Percentiles rank a stretch among this genome's conserved stretches.
phyloP scores from a whole-genome alignment of 1,140 invertebrate species.

The Drosophila fuyamai region DNA sequence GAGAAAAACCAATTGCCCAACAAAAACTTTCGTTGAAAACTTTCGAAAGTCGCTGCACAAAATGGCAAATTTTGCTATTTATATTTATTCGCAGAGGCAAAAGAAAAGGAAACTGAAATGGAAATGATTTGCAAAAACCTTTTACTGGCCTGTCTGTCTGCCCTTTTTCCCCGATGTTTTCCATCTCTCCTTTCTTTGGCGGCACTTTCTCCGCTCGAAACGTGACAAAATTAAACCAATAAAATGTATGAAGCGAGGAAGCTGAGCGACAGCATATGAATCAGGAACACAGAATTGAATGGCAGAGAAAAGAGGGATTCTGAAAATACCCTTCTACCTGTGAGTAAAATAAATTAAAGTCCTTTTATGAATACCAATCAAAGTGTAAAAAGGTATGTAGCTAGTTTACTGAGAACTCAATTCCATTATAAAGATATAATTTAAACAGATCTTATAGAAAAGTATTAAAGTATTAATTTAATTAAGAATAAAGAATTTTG shows the following conservation, averaged over 20 bases:
- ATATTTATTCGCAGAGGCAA: constrained; percentile 49
- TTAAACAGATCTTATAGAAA: not conserved
- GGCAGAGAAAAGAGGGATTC: not conserved
- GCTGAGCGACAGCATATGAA: constrained; percentile 11
- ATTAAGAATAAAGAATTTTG: too few relatives aligned
- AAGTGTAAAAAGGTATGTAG: not conserved
- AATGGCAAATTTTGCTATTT: constrained; percentile 79
- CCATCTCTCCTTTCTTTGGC: constrained; percentile 1
- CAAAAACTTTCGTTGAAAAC: constrained; percentile 46
- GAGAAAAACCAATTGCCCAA: constrained; percentile 28
- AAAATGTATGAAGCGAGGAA: constrained; percentile 29
- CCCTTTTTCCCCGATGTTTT: constrained; percentile 9
- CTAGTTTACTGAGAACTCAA: not conserved
- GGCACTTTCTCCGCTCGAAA: constrained; percentile 48
- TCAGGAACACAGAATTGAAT: constrained; percentile 5
- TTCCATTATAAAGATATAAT: not conserved
- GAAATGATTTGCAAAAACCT: constrained; percentile 60
- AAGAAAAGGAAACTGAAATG: constrained; percentile 28
- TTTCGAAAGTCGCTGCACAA: constrained; percentile 55
- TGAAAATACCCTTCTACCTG: not conserved
- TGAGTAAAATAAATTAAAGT: not conserved
- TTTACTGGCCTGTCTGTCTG: constrained; percentile 17
- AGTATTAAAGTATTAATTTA: not conserved
- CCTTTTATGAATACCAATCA: not conserved
- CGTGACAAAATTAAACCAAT: constrained; percentile 74